Evolutionary conservation across 64 coral and sea anemone species (phyloP).

Genomic region (Hydrozoanthus tunicans): DNA sequence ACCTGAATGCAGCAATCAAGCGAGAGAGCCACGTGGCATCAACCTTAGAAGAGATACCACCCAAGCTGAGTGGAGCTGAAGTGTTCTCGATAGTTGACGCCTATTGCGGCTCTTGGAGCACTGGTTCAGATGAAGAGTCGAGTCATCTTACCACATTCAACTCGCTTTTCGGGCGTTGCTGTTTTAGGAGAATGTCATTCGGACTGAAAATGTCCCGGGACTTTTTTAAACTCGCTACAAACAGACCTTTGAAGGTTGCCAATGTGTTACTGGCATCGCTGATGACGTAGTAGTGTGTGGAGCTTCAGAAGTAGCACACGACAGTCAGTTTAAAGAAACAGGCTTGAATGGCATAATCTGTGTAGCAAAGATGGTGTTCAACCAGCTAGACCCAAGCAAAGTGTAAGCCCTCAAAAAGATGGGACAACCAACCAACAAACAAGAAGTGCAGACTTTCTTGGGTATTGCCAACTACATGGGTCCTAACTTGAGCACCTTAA

Average conservation of each 20-base stretch:
- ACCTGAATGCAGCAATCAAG: conserved; percentile 48
- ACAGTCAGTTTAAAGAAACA: neutral
- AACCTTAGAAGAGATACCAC: conserved; percentile 36
- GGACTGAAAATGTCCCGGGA: conserved; percentile 64
- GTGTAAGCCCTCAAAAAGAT: conserved; percentile 42
- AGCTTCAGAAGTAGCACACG: conserved; percentile 43
- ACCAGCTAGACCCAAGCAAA: conserved; percentile 43
- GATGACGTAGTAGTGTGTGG: conserved; percentile 70
- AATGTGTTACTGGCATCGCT: conserved; percentile 55
- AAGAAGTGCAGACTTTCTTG: conserved; percentile 47
- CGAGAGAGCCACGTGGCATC: neutral
- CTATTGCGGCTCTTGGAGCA: conserved; percentile 58
- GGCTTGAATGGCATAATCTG: conserved; percentile 58
- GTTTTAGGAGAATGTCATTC: conserved; percentile 46
- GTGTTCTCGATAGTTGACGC: neutral
- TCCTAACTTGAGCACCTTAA: conserved; percentile 61
- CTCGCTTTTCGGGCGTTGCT: conserved; percentile 35
- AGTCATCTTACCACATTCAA: conserved; percentile 60
- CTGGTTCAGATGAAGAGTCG: conserved; percentile 47
- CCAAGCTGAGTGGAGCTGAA: neutral
- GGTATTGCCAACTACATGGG: conserved; percentile 72
- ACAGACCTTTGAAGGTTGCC: conserved; percentile 63
- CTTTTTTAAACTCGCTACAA: conserved; percentile 57
- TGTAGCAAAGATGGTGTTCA: conserved; percentile 5
- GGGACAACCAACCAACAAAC: conserved; percentile 18